Conservation (phyloP, 2,797 vertebrate genomes). For the Oophaga sylvatica region DNA sequence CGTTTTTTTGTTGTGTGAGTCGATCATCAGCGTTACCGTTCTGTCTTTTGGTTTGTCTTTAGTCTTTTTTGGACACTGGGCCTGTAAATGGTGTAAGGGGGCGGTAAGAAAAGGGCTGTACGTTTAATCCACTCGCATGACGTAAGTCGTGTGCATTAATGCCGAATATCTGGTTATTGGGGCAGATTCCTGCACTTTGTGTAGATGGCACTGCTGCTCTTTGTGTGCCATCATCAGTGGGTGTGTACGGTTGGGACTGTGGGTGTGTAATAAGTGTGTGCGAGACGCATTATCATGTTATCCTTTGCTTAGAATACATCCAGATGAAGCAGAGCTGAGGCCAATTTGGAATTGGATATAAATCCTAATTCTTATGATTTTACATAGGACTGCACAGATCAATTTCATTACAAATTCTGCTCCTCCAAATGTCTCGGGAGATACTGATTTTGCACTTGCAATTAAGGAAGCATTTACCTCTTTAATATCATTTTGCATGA, state of each 20-base stretch:
- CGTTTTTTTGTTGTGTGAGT: slow-evolving; percentile 68
- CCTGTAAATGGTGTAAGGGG: neutral
- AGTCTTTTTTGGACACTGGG: neutral
- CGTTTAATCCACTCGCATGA: neutral
- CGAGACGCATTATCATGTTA: neutral
- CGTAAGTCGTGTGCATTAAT: neutral
- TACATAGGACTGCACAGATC: slow-evolving; percentile 6
- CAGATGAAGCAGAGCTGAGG: neutral
- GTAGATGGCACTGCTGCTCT: neutral
- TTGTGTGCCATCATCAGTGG: neutral
- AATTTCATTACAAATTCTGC: too few relatives aligned
- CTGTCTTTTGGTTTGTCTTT: neutral
- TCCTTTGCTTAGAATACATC: neutral
- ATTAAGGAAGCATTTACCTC: too few relatives aligned
- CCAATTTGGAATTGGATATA: neutral
- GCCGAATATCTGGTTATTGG: neutral
- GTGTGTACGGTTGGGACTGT: neutral
- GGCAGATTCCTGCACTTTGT: neutral
- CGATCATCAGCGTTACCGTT: slow-evolving; percentile 37
- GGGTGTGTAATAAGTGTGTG: neutral
- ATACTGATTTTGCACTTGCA: neutral
- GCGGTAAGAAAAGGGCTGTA: neutral
- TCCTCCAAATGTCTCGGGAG: too few relatives aligned
- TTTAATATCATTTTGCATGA: too few relatives aligned
- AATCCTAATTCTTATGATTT: neutral